These are phyloP conservation scores for Melieria crassipennis DNA, from an alignment of 2,888 invertebrate genomes.

Conservation along the genomic window DNA sequence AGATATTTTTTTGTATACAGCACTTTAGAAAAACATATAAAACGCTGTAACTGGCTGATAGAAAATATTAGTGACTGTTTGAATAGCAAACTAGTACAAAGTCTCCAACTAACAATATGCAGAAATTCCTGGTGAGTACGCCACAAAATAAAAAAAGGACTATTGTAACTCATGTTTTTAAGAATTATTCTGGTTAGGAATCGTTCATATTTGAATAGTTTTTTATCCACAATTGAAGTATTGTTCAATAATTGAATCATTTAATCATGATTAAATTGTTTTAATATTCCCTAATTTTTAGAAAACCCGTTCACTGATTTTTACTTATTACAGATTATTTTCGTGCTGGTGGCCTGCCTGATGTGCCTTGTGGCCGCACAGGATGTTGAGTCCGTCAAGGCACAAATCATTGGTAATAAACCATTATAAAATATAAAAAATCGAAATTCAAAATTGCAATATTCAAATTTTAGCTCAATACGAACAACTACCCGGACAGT, in stretches of 20 bases:
- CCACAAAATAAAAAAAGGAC: too few relatives aligned
- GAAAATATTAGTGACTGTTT: conserved; percentile 16
- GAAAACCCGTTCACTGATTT: neutral
- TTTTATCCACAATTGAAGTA: too few relatives aligned
- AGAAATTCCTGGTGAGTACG: conserved; percentile 26
- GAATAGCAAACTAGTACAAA: conserved; percentile 18
- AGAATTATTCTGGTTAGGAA: too few relatives aligned
- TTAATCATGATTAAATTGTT: neutral
- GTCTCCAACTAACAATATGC: conserved; percentile 11
- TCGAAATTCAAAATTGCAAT: neutral
- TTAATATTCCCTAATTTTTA: too few relatives aligned
- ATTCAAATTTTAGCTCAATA: conserved; percentile 22
- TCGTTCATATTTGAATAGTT: too few relatives aligned
- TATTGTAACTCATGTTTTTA: too few relatives aligned
- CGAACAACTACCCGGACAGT: conserved; percentile 21
- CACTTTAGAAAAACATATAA: conserved; percentile 5
- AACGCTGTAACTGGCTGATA: neutral
- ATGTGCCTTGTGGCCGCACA: conserved; percentile 13
- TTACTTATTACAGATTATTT: neutral
- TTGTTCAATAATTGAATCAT: too few relatives aligned
- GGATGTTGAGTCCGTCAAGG: conserved; percentile 7
- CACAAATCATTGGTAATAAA: conserved; percentile 23
- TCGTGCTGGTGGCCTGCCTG: conserved; percentile 21
- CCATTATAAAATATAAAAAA: neutral
- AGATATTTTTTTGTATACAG: neutral